Evolutionary conservation across 2,888 invertebrate genomes (phyloP), one percentile per base, ranked within the genome.

Genomic region (Acleris laterana): DNA sequence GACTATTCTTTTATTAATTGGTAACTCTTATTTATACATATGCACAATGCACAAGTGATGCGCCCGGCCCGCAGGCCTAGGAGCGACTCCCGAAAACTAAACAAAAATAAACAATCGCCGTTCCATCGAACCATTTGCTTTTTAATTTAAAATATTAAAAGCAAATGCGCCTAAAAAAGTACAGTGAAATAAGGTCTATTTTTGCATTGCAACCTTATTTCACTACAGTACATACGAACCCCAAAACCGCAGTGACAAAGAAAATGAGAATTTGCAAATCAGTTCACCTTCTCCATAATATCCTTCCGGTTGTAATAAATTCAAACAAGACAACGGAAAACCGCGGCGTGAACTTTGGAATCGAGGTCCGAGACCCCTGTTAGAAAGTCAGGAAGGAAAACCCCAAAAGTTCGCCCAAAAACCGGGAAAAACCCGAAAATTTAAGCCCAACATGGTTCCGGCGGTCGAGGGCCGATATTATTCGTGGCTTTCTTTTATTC

Each of bases 301-400:
- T 83, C 78, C 78, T 79, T 74, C 76, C 80, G 74, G 81, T 88
- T 82, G 83, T 83, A 83, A 87, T 83, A 83, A 87, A 86, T 86
- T 84, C 75, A 76, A 80, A 85, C 81, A 84, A 86, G 84, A 82
- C 28, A 59, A 84, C 81, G 80, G 84, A 78, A 83, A 84, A 77
- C 83, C 82, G 79, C 80, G 74, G 77, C 77, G 77, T 72, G 79
- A 88, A 88, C 85, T 89, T 83, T 19, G 78, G 82, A 82, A 78
- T 77, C 82, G 79, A 77, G 80, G 83, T 83, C 85, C 82, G 82
- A 83, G 87, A 84, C 83, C 83, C 82, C 70, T 72, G 86, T 84
- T 83, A 83, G 78, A 73, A 85, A 89, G 87, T 85, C 89, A 87
- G 89, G 88, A 89, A 90, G 89, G 88, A 85, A 88, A 82, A 80